phyloP scores from a whole-genome alignment of 1,140 invertebrate genomes.

The Nomia melanderi region DNA sequence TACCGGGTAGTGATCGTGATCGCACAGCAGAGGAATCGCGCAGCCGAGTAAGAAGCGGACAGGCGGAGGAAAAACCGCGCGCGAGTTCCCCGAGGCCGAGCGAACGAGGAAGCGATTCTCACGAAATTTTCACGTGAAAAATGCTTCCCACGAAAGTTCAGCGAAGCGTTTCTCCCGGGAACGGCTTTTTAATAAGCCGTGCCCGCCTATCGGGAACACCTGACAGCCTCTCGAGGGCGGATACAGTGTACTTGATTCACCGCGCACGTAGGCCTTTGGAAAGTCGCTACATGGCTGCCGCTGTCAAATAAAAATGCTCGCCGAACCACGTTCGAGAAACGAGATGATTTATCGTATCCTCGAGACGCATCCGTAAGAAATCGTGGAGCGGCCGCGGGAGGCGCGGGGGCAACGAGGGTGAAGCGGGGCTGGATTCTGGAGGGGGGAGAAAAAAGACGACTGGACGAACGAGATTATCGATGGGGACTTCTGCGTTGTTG shows the following conservation, averaged over 20 bases:
- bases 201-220: slow-evolving; percentile 48
- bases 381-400: slow-evolving; percentile 36
- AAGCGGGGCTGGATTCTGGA: too few species aligned
- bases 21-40: neutral
- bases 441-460: slow-evolving; percentile 38
- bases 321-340: slow-evolving; percentile 54
- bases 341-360: slow-evolving; percentile 67
- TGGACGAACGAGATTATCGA: slow-evolving; percentile 53
- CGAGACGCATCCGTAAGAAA: slow-evolving; percentile 63
- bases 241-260: slow-evolving; percentile 47
- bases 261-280: slow-evolving; percentile 51
- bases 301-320: slow-evolving; percentile 65
- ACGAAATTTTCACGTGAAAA: slow-evolving; percentile 32
- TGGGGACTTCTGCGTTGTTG: slow-evolving; percentile 50
- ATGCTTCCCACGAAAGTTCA: slow-evolving; percentile 38
- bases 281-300: slow-evolving; percentile 51
- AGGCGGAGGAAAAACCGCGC: neutral
- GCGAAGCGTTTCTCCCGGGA: slow-evolving; percentile 9
- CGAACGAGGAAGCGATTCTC: slow-evolving; percentile 18
- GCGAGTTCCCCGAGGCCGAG: neutral
- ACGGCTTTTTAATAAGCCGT: slow-evolving; percentile 46
- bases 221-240: slow-evolving; percentile 42
- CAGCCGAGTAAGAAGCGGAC: neutral
- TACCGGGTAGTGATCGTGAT: too few species aligned
- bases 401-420: slow-evolving; percentile 7